These are phyloP conservation scores for Perccottus glenii DNA, from an alignment of 2,113 vertebrate species.

Conservation along the genomic window DNA sequence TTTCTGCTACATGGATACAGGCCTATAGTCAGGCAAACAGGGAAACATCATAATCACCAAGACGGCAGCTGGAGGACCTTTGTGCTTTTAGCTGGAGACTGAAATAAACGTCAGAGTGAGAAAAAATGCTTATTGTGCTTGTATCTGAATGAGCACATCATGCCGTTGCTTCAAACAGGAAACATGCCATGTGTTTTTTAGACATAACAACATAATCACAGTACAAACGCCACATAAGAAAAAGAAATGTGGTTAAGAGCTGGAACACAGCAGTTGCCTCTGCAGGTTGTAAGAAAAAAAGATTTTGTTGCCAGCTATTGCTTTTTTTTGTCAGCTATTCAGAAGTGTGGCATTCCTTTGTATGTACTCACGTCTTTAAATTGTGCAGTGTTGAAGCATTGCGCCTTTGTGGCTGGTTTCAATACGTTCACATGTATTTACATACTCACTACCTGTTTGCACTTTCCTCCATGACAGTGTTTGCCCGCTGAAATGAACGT, in stretches of 20 bases:
- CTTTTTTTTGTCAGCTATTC: conserved; percentile 40
- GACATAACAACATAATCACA: neutral
- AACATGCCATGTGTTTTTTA: neutral
- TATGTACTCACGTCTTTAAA: conserved; percentile 11
- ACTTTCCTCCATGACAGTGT: conserved; percentile 5
- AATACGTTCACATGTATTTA: neutral
- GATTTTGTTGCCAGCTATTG: conserved; percentile 13
- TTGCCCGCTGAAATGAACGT: conserved; percentile 39
- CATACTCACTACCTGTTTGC: conserved; percentile 8
- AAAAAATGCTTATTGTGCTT: neutral
- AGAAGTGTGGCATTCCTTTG: conserved; percentile 25
- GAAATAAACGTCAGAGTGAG: neutral
- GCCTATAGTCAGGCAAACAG: neutral
- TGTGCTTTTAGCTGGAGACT: neutral
- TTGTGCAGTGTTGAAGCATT: neutral
- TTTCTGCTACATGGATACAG: neutral
- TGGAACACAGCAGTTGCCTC: conserved; percentile 9
- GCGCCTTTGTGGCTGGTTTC: neutral
- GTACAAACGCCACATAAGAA: neutral
- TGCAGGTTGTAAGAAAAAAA: conserved; percentile 43
- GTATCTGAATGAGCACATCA: neutral
- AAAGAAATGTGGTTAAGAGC: conserved; percentile 2
- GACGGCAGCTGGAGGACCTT: neutral
- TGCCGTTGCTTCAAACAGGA: neutral
- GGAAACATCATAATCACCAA: conserved; percentile 16